Evolutionary conservation across 2,113 vertebrate genomes (phyloP).

Genomic region (Scomber colias): DNA sequence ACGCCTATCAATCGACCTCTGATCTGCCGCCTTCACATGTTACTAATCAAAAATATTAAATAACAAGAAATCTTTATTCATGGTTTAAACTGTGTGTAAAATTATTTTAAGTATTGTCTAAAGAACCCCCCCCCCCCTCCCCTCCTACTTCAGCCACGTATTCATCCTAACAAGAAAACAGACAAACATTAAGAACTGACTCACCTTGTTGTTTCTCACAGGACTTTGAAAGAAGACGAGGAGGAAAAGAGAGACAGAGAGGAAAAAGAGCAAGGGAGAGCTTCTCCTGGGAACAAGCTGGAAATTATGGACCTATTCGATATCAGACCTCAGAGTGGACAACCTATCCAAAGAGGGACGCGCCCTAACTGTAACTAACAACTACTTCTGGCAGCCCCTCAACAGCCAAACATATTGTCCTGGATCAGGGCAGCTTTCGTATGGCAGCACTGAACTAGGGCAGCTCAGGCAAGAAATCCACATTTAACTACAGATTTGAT

Average conservation of each 20-base stretch:
- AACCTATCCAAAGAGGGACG: constrained; percentile 72
- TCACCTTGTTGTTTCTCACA: constrained; percentile 66
- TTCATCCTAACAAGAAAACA: not conserved
- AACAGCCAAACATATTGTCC: constrained; percentile 60
- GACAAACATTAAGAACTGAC: constrained; percentile 38
- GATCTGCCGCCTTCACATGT: not conserved
- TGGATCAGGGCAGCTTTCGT: constrained; percentile 51
- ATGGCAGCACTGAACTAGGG: constrained; percentile 36
- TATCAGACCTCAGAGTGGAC: constrained; percentile 71
- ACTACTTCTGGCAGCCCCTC: constrained; percentile 68
- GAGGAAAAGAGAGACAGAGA: constrained; percentile 30
- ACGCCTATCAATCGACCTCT: not conserved
- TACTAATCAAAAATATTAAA: constrained; percentile 23
- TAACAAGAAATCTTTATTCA: not conserved
- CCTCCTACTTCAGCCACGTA: not conserved
- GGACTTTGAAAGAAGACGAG: constrained; percentile 27
- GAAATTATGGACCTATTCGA: constrained; percentile 70
- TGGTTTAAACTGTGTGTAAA: not conserved
- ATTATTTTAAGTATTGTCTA: not conserved
- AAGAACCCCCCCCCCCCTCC: too few relatives aligned
- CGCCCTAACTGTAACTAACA: constrained; percentile 75
- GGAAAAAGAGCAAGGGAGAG: constrained; percentile 42
- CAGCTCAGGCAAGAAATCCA: constrained; percentile 19
- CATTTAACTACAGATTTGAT: not conserved
- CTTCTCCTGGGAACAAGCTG: constrained; percentile 68